Conservation (phyloP, 2,113 vertebrate genomes). For the Limnothrissa miodon region DNA sequence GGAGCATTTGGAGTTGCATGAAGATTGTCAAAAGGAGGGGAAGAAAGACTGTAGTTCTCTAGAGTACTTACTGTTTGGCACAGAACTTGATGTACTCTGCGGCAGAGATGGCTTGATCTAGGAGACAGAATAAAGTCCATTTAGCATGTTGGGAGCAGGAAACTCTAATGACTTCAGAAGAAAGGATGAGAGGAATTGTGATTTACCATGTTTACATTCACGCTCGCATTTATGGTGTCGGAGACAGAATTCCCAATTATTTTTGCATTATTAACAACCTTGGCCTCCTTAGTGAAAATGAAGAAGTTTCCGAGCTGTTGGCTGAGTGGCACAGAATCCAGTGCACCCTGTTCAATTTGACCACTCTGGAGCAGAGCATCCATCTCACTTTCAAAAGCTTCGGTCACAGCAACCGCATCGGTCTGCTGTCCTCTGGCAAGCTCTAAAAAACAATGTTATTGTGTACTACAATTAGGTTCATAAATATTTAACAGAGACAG, state of each 20-base stretch:
- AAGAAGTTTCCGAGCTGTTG: background rate
- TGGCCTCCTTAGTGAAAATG: background rate
- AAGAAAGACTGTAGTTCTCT: background rate
- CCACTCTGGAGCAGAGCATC: too few relatives aligned
- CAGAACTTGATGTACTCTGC: background rate
- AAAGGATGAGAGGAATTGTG: background rate
- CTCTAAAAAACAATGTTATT: too few relatives aligned
- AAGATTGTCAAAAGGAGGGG: too few relatives aligned
- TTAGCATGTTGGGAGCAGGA: background rate
- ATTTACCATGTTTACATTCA: background rate
- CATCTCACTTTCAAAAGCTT: too few relatives aligned
- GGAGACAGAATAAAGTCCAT: background rate
- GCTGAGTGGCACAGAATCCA: background rate
- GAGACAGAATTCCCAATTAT: background rate
- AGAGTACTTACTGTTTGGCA: background rate
- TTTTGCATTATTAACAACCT: too few relatives aligned
- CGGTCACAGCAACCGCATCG: too few relatives aligned
- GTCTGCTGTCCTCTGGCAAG: too few relatives aligned
- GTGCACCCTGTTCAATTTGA: too few relatives aligned
- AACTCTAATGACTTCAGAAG: too few relatives aligned
- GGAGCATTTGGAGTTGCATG: too few relatives aligned
- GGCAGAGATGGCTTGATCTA: background rate
- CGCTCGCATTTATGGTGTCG: background rate
- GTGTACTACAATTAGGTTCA: too few relatives aligned
- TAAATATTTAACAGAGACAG: too few relatives aligned